These are phyloP conservation scores for Zhuqinia jingwanae DNA, from an alignment of 2,888 invertebrate species.

Conservation along the genomic window DNA sequence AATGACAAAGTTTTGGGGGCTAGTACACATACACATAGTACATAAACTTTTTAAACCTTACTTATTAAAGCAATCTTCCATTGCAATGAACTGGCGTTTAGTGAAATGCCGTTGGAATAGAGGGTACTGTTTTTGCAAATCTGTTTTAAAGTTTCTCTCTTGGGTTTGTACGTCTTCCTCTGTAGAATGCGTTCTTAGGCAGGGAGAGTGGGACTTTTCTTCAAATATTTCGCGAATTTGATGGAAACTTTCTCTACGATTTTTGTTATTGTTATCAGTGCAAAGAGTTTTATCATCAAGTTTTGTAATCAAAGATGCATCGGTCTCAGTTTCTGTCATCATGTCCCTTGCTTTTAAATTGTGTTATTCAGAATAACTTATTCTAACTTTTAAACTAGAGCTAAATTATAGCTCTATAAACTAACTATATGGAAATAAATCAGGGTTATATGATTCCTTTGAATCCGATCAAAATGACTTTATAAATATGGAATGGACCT, in stretches of 20 bases:
- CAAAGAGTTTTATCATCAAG: background rate
- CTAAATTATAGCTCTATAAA: too few relatives aligned
- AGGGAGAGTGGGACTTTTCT: background rate
- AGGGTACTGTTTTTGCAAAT: slow-evolving; percentile 48
- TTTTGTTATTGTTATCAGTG: too few relatives aligned
- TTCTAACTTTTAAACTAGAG: too few relatives aligned
- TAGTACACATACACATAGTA: background rate
- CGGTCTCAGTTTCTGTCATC: background rate
- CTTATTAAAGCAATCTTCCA: slow-evolving; percentile 41
- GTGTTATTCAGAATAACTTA: too few relatives aligned
- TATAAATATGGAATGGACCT: too few relatives aligned
- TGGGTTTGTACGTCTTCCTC: background rate
- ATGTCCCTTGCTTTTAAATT: too few relatives aligned
- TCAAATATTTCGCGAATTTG: slow-evolving; percentile 46
- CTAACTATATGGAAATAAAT: too few relatives aligned
- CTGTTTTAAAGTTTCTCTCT: background rate
- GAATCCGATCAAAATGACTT: too few relatives aligned
- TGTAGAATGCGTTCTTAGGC: background rate
- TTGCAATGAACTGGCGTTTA: slow-evolving; percentile 36
- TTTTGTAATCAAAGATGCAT: background rate
- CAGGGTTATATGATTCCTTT: too few relatives aligned
- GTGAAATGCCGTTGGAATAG: slow-evolving; percentile 15
- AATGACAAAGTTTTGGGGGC: too few relatives aligned
- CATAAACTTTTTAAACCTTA: slow-evolving; percentile 9
- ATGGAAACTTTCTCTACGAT: too few relatives aligned